phyloP scores from a whole-genome alignment of 1,140 invertebrate species.

The Philotrypesis tridentata region DNA sequence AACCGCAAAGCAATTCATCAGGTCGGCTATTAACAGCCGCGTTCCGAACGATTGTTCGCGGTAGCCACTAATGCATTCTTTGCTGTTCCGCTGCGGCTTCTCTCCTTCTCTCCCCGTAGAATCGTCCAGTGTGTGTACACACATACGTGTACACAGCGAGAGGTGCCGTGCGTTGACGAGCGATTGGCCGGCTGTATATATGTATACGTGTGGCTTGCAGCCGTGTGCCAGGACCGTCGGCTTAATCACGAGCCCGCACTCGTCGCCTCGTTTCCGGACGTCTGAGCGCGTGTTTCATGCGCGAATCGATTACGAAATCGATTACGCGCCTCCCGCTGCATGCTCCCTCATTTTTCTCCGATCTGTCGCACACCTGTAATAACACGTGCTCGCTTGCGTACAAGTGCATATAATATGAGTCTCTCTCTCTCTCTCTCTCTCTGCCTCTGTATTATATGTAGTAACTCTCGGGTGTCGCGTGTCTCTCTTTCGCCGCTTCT shows the following conservation, averaged over 20 bases:
- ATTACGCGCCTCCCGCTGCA: not conserved
- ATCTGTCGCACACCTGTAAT: not conserved
- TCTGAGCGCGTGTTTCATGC: not conserved
- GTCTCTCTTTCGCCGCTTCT: constrained; percentile 54
- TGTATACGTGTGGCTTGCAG: too few relatives aligned
- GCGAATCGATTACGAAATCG: constrained; percentile 37
- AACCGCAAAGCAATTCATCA: not conserved
- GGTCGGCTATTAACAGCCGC: not conserved
- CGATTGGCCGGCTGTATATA: not conserved
- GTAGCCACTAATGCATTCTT: not conserved
- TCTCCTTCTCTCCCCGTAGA: not conserved
- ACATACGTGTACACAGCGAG: too few relatives aligned
- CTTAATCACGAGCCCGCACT: not conserved
- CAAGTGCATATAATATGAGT: too few relatives aligned
- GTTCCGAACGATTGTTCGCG: not conserved
- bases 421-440: too few relatives aligned
- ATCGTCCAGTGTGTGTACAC: too few relatives aligned
- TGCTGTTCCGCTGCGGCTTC: not conserved
- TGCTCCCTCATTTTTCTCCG: not conserved
- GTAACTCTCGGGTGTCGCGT: not conserved
- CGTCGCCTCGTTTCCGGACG: constrained; percentile 37
- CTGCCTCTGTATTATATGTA: too few relatives aligned
- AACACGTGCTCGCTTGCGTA: not conserved
- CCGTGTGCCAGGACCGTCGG: too few relatives aligned
- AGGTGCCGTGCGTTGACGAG: not conserved